Conservation (phyloP, 1,140 invertebrate genomes). For the Monomorium pharaonis region DNA sequence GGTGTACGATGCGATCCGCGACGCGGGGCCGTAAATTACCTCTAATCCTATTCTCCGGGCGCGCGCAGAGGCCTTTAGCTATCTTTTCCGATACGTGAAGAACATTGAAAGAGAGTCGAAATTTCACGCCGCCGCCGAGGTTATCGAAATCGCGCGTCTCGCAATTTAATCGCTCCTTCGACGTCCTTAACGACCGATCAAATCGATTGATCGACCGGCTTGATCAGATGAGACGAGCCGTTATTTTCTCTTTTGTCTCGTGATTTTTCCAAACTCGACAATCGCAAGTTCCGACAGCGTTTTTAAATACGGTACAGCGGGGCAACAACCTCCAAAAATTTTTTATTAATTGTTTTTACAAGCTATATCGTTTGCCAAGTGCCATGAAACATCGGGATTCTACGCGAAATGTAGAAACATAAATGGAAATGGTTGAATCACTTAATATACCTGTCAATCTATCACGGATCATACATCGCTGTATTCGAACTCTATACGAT, state of each 20-base stretch:
- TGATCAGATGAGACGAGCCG: background rate
- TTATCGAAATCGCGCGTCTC: background rate
- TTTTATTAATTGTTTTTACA: background rate
- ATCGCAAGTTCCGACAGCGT: background rate
- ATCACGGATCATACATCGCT: background rate
- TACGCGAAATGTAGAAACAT: background rate
- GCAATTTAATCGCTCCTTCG: conserved; percentile 11
- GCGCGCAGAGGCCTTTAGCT: conserved; percentile 5
- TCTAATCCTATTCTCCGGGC: conserved; percentile 53
- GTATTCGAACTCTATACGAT: background rate
- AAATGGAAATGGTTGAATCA: background rate
- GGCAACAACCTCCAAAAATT: background rate
- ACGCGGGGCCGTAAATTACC: conserved; percentile 62
- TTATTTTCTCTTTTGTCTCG: background rate
- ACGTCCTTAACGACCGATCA: background rate
- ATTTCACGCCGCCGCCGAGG: conserved; percentile 16
- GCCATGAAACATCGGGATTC: background rate
- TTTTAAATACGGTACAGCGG: background rate
- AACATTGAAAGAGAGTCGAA: conserved; percentile 21
- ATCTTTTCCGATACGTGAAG: background rate
- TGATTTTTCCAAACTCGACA: background rate
- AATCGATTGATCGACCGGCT: conserved; percentile 2
- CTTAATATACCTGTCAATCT: background rate
- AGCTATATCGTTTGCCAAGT: background rate
- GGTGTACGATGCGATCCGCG: conserved; percentile 52